These are phyloP conservation scores for Candidula unifasciata DNA, from an alignment of 2,888 invertebrate genomes.

Conservation along the genomic window DNA sequence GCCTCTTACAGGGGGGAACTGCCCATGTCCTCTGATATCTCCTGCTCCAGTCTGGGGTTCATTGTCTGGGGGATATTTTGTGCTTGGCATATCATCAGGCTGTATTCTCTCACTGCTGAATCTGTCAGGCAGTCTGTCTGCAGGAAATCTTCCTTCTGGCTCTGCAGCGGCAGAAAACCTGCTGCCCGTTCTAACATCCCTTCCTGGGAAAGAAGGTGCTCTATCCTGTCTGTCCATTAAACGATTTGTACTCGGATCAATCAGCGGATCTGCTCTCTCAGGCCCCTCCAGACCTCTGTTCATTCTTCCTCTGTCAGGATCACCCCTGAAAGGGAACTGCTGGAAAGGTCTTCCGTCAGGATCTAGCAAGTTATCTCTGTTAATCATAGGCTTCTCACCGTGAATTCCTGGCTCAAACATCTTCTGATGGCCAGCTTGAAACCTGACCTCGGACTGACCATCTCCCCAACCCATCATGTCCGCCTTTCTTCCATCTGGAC, in stretches of 20 bases:
- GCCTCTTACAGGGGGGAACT: constrained; percentile 15
- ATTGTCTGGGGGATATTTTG: constrained; percentile 44
- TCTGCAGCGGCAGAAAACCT: constrained; percentile 22
- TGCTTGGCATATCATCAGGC: constrained; percentile 41
- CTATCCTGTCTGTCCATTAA: constrained; percentile 22
- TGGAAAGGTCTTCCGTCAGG: constrained; percentile 31
- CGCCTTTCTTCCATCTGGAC: constrained; percentile 20
- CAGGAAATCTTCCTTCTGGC: constrained; percentile 2
- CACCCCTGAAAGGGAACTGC: constrained; percentile 32
- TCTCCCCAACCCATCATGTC: constrained; percentile 31
- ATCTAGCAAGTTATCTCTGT: constrained; percentile 18
- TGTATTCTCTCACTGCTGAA: neutral
- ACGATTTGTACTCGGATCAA: constrained; percentile 10
- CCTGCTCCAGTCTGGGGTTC: neutral
- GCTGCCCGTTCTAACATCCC: constrained; percentile 29
- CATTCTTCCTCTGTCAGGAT: constrained; percentile 2
- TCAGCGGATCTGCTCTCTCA: neutral
- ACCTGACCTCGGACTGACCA: neutral
- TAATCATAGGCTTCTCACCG: neutral
- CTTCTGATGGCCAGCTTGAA: neutral
- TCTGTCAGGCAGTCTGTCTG: constrained; percentile 31
- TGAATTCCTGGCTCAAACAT: constrained; percentile 13
- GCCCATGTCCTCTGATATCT: constrained; percentile 2
- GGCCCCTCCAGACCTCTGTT: neutral
- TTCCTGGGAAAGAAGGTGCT: constrained; percentile 14